Conservation (phyloP, 2,113 vertebrate species). For the Acrocephalus kingi region DNA sequence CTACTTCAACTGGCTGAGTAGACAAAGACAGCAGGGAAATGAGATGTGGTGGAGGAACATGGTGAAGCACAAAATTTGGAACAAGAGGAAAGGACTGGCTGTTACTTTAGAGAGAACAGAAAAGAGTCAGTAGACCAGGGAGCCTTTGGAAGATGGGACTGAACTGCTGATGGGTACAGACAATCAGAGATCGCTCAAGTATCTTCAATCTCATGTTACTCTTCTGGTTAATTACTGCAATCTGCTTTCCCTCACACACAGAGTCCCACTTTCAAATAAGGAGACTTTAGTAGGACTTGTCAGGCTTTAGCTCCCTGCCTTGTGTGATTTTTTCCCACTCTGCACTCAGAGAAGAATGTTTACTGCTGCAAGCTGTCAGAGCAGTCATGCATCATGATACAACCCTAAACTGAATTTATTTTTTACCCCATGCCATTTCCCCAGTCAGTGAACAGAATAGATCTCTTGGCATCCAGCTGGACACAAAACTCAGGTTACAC, state of each 20-base stretch:
- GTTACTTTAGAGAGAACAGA: not conserved
- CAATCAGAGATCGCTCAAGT: not conserved
- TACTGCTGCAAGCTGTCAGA: not conserved
- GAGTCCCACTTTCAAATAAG: not conserved
- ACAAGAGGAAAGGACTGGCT: not conserved
- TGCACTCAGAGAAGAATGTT: not conserved
- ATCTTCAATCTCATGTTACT: not conserved
- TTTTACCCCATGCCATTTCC: not conserved
- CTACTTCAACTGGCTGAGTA: accelerated
- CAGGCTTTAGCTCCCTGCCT: not conserved
- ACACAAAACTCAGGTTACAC: not conserved
- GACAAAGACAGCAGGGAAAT: not conserved
- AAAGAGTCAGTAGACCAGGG: not conserved
- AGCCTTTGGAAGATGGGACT: not conserved
- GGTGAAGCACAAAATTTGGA: not conserved
- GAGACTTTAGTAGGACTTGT: not conserved
- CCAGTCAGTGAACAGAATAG: not conserved
- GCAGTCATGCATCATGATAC: not conserved
- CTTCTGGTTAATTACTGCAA: not conserved
- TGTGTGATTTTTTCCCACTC: not conserved
- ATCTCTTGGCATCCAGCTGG: not conserved
- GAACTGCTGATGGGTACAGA: not conserved
- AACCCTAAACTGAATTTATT: not conserved
- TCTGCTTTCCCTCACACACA: not conserved
- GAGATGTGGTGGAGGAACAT: not conserved